Evolutionary conservation across 2,797 vertebrate species (phyloP), one percentile per base, ranked within the genome.

Genomic region (Fistularia tabacaria): DNA sequence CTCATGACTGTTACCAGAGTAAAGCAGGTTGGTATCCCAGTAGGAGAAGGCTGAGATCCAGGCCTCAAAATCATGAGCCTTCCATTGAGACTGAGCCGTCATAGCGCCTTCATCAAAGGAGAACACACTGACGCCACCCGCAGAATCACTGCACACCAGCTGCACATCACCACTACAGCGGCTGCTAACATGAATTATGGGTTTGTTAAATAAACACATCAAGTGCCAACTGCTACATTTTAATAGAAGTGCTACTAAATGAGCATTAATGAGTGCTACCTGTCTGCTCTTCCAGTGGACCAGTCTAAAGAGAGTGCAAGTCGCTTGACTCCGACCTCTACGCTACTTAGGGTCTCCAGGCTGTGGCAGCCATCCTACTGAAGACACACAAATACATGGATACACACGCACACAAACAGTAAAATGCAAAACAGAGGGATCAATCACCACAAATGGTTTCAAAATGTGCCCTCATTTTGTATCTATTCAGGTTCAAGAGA

Each of bases 21-120:
- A 99, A 40, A 98, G 67, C 0, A 93, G 42, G 42, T 93, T 89
- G 0, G 90, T 92, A 80, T 95, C 92, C 97, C 97, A 99, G 84
- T 95, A 96, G 76, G 95, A 92, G 76, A 99, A 99, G 11, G 95
- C 95, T n/a, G 94, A 89, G 45, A 97, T 91, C 97, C 97, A 99
- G 59, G 97, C 95, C 80, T 99, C 96, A 43, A 94, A 99, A 55
- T 88, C 85, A 5, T 99, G 97, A 11, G 93, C 96, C 58, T 93
- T 92, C 97, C 97, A 99, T 45, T 94, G 90, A 7, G 83, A 87
- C 70, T 89, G 42, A 0, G 80, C 14, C 0, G 67, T 86, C 49
- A 94, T 79, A 14, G 80, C 55, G 0, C 82, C 82, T 63, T 91
- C 90, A 1, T 74, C 86, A 63, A 94, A 46, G 7, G 82, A 82